phyloP scores from a whole-genome alignment of 1,140 invertebrate species.

The Zeugodacus cucurbitae region DNA sequence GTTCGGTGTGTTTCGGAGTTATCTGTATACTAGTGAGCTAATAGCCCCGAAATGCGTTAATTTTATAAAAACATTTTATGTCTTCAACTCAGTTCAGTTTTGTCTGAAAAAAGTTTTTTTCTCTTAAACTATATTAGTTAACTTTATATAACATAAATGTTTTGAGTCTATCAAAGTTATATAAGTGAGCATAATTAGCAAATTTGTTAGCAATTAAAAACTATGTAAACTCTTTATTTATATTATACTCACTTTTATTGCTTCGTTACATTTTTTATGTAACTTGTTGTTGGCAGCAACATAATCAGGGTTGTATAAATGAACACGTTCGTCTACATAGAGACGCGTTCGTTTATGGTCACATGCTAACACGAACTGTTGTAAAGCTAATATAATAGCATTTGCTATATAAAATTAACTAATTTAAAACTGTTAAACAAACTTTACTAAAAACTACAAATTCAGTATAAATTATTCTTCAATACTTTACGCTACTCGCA shows the following conservation, averaged over 20 bases:
- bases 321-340: background rate
- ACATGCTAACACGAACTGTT: background rate
- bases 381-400: background rate
- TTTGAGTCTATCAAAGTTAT: background rate
- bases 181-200: background rate
- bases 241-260: background rate
- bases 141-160: background rate
- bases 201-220: background rate
- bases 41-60: no score
- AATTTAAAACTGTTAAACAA: conserved; percentile 26
- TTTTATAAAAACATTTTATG: no score
- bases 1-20: no score
- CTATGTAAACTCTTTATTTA: background rate
- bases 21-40: no score
- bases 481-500: background rate
- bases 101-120: no score
- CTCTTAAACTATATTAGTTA: background rate
- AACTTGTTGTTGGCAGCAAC: background rate
- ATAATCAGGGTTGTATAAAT: no score
- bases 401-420: background rate
- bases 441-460: conserved; percentile 14
- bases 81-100: no score
- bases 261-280: no score
- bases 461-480: conserved; percentile 23
- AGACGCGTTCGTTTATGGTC: background rate